A percentile compares a stretch with the other conserved stretches of the same genome.
Conservation (phyloP, 2,113 vertebrate species). For the Dipodomys merriami region DNA sequence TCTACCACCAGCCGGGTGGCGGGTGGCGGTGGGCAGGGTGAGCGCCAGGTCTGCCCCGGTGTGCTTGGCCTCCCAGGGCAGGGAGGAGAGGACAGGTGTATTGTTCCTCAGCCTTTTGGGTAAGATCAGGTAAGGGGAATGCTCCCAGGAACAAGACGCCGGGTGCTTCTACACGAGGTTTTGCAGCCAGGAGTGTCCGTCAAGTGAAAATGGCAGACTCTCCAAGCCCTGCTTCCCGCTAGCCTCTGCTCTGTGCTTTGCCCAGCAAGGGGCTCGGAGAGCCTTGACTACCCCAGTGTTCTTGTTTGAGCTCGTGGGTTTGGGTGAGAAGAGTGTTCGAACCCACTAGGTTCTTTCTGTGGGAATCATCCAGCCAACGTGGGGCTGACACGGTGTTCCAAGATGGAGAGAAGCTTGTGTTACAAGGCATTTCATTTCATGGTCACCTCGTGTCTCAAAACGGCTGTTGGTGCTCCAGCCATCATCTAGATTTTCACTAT, state of each 20-base stretch:
- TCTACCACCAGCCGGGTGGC: neutral
- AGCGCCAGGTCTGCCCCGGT: fast-evolving
- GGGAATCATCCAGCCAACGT: neutral
- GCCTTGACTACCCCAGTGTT: too few relatives aligned
- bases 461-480: neutral
- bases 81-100: neutral
- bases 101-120: neutral
- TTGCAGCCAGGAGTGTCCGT: neutral
- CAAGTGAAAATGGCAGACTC: too few relatives aligned
- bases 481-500: neutral
- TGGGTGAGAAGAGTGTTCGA: too few relatives aligned
- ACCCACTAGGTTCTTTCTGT: too few relatives aligned
- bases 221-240: too few relatives aligned
- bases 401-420: neutral
- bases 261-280: too few relatives aligned
- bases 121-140: neutral
- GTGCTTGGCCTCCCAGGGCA: neutral
- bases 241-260: neutral
- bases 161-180: neutral
- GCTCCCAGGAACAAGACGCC: neutral
- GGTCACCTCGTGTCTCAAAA: neutral
- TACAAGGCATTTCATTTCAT: neutral
- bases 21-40: neutral
- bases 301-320: too few relatives aligned
- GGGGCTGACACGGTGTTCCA: neutral